Evolutionary conservation across 2,888 invertebrate genomes (phyloP), one percentile per base, ranked within the genome.

Genomic region (Ectemnius cavifrons): DNA sequence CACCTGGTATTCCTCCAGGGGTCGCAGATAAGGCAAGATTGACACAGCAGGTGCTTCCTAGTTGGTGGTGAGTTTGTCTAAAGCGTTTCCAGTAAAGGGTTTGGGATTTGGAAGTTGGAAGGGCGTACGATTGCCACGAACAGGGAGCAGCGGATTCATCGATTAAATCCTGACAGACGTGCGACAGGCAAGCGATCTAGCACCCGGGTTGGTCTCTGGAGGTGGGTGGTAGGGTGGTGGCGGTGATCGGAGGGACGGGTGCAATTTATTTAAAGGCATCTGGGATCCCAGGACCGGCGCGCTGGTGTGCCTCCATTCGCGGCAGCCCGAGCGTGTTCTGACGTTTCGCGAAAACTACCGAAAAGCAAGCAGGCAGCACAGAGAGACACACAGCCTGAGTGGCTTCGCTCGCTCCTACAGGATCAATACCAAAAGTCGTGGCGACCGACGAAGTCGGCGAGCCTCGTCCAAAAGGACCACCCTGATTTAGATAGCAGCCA

Each of bases 381-480:
- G 37, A 37, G 37, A 37, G 37, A 37, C 37, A 37, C 37, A 27
- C 11, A 60, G 63, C 63, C 63, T 27, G 59, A 68, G 47, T 27
- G 63, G 23, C 56, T 18, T 45, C 62, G 37, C 18, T 45, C 62
- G 37, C 16, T 2, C 63, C 18, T 20, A 18, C 18, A 28, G 56
- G 63, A 72, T 72, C 72, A 27, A 72, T 67, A 72, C 62, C 28
- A 57, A 59, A 63, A 69, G 64, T 63, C 64, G 28, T 23, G 20
- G 18, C 52, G 45, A 37, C 3, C 37, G 37, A 37, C 37, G 37
- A 37, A 37, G 37, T 37, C 37, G 37, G 37, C 37, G 37, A 37
- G 37, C 37, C 37, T 37, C 37, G 37, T 8, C 37, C 8, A 37
- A 11, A 37, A 11, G 8, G 37, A 37, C 37, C 37, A 37, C 8